A percentile compares a stretch with the other conserved stretches of the same genome.
phyloP scores from a whole-genome alignment of 2,113 vertebrate genomes.

The Sylvia atricapilla region DNA sequence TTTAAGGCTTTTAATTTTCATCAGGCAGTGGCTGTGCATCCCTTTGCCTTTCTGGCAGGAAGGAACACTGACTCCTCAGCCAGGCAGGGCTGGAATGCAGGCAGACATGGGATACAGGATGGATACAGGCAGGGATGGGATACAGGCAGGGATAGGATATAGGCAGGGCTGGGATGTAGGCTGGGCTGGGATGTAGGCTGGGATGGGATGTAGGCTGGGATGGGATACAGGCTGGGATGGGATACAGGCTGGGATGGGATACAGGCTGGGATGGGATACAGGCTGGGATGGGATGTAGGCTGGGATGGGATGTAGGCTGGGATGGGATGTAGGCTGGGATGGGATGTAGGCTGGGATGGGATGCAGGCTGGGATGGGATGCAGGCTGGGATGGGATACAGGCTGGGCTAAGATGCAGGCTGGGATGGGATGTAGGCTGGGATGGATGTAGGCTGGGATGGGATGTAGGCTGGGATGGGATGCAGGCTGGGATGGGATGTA shows the following conservation, averaged over 20 bases:
- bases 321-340: not conserved
- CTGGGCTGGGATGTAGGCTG: not conserved
- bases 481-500: not conserved
- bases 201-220: not conserved
- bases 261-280: not conserved
- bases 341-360: not conserved
- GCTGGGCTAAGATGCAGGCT: not conserved
- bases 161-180: not conserved
- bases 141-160: not conserved
- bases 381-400: not conserved
- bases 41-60: not conserved
- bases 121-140: too few species aligned
- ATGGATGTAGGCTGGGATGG: not conserved
- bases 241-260: not conserved
- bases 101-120: not conserved
- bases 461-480: not conserved
- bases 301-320: not conserved
- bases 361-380: not conserved
- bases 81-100: not conserved
- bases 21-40: not conserved
- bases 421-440: not conserved
- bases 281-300: not conserved
- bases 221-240: not conserved
- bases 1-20: slow-evolving; percentile 15
- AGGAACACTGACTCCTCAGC: not conserved